A percentile compares a stretch with the other conserved stretches of the same genome.
Conservation (phyloP, 2,888 invertebrate species). For the Eilema sororculum region DNA sequence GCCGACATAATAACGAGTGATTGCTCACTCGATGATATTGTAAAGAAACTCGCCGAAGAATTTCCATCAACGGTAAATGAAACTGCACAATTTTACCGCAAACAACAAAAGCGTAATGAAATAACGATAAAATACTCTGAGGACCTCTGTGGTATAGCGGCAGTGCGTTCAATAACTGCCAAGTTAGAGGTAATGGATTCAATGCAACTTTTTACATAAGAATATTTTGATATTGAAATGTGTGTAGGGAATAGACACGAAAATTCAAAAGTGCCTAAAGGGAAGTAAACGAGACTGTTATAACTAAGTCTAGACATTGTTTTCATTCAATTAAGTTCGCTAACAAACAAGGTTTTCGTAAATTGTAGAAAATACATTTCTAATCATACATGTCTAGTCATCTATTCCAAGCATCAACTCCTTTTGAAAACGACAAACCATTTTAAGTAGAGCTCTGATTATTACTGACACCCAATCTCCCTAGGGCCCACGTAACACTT, state of each 20-base stretch:
- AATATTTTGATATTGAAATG: too few relatives aligned
- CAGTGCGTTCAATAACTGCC: too few relatives aligned
- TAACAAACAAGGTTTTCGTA: too few relatives aligned
- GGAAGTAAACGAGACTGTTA: too few relatives aligned
- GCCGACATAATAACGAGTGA: not conserved
- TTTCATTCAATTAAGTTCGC: too few relatives aligned
- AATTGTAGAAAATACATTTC: not conserved
- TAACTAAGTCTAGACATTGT: too few relatives aligned
- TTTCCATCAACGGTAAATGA: slow-evolving; percentile 1
- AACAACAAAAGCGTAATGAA: not conserved
- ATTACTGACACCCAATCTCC: slow-evolving; percentile 20
- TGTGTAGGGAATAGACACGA: too few relatives aligned
- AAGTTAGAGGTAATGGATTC: too few relatives aligned
- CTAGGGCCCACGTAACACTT: slow-evolving; percentile 29
- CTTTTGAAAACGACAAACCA: slow-evolving; percentile 26
- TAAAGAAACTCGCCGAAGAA: not conserved
- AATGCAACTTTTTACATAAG: too few relatives aligned
- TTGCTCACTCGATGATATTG: slow-evolving; percentile 1
- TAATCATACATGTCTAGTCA: not conserved
- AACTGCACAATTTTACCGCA: not conserved
- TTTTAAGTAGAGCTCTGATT: slow-evolving; percentile 23
- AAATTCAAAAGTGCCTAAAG: too few relatives aligned
- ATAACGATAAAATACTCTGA: not conserved
- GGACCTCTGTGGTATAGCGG: not conserved
- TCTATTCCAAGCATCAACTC: not conserved